Percentiles rank a stretch among this genome's conserved stretches.
phyloP scores from a whole-genome alignment of 2,888 invertebrate genomes.

The Laothoe populi region DNA sequence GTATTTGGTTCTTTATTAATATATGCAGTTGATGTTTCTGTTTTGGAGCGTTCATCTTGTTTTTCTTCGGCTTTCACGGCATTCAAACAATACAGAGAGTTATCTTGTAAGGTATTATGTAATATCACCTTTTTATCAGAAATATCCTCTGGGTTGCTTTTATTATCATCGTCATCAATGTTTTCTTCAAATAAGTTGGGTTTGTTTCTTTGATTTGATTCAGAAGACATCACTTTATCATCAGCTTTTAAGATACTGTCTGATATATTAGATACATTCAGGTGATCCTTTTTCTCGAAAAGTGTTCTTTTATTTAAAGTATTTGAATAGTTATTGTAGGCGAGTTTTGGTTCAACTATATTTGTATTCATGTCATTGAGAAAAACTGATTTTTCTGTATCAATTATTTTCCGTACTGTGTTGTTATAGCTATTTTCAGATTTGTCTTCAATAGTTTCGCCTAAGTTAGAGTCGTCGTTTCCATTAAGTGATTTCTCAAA shows the following conservation, averaged over 20 bases:
- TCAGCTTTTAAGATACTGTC: slow-evolving; percentile 46
- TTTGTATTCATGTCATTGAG: slow-evolving; percentile 58
- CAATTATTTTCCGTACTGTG: slow-evolving; percentile 59
- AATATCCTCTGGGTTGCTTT: slow-evolving; percentile 50
- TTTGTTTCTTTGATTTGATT: slow-evolving; percentile 38
- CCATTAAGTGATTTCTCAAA: slow-evolving; percentile 59
- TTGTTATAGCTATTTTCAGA: slow-evolving; percentile 39
- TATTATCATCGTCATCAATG: slow-evolving; percentile 38
- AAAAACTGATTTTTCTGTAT: slow-evolving; percentile 58
- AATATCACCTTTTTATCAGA: slow-evolving; percentile 46
- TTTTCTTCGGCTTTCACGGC: slow-evolving; percentile 53
- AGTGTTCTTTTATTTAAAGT: slow-evolving; percentile 72
- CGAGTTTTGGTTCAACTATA: slow-evolving; percentile 58
- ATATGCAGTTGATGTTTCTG: background rate
- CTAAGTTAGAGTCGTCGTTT: slow-evolving; percentile 59
- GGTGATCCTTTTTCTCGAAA: slow-evolving; percentile 64
- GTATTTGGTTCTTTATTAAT: slow-evolving; percentile 38
- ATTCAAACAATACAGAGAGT: slow-evolving; percentile 58
- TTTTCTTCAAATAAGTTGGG: slow-evolving; percentile 44
- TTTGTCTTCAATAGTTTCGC: slow-evolving; percentile 59
- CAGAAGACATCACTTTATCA: slow-evolving; percentile 1
- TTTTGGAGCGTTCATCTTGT: slow-evolving; percentile 33
- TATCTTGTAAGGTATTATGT: slow-evolving; percentile 63
- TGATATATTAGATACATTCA: slow-evolving; percentile 45
- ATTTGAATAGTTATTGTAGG: slow-evolving; percentile 61